These are phyloP conservation scores for Euphonia xanthogaster DNA, from an alignment of 2,797 vertebrate species.

Conservation along the genomic window DNA sequence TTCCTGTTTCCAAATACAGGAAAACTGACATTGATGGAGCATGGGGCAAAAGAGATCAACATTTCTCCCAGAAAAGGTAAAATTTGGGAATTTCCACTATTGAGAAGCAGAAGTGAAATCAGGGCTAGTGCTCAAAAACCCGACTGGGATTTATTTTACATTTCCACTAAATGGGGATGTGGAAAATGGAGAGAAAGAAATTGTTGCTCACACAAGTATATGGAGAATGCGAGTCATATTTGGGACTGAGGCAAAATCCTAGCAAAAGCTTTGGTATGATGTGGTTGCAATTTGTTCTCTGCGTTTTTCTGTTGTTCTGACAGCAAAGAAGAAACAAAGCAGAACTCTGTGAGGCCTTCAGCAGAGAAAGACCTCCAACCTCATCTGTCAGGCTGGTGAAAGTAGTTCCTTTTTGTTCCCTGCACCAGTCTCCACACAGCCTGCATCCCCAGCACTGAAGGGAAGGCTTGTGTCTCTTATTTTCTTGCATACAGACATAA, in stretches of 20 bases:
- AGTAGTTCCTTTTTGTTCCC: background rate
- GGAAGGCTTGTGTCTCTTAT: background rate
- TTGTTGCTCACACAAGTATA: background rate
- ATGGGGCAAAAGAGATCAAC: accelerated
- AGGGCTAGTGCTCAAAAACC: background rate
- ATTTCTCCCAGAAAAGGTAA: background rate
- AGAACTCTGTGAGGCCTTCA: background rate
- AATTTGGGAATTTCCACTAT: background rate
- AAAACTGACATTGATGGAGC: background rate
- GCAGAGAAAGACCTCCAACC: background rate
- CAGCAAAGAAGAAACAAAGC: background rate
- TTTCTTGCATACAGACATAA: background rate
- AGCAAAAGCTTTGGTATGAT: background rate
- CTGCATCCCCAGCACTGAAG: background rate
- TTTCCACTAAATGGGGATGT: background rate
- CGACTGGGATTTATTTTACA: background rate
- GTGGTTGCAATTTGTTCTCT: background rate
- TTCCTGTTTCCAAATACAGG: background rate
- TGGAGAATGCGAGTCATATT: background rate
- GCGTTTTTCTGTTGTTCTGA: conserved; percentile 1
- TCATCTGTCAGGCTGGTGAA: background rate
- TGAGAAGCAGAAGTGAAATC: background rate
- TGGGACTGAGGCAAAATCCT: background rate
- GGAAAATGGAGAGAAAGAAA: background rate
- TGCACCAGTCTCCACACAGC: background rate